Percentiles rank a stretch among this genome's conserved stretches.
Evolutionary conservation across 2,888 invertebrate genomes (phyloP).

Genomic region (Epinotia ramella): DNA sequence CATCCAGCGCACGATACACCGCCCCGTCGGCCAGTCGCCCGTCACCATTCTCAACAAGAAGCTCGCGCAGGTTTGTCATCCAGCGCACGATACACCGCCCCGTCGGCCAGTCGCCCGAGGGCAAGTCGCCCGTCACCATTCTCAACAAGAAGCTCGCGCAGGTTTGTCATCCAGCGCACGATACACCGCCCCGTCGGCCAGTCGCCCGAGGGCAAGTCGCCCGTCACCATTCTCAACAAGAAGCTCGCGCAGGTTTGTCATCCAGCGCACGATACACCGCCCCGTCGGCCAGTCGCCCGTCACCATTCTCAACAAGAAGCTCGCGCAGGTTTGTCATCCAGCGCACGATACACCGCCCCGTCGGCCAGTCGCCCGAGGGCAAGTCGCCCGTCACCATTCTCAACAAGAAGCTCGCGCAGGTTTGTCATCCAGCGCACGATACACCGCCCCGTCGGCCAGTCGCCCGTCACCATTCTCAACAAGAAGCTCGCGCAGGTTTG

Average conservation of each 20-base stretch:
- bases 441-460: conserved; percentile 65
- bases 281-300: conserved; percentile 60
- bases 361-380: conserved; percentile 57
- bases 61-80: conserved; percentile 78
- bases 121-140: conserved; percentile 76
- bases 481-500: conserved; percentile 79
- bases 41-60: conserved; percentile 78
- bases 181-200: conserved; percentile 70
- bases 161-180: conserved; percentile 81
- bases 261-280: conserved; percentile 80
- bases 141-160: conserved; percentile 78
- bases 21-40: conserved; percentile 58
- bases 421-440: conserved; percentile 82
- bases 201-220: conserved; percentile 67
- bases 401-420: conserved; percentile 78
- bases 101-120: conserved; percentile 55
- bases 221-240: conserved; percentile 77
- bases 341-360: conserved; percentile 76
- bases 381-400: conserved; percentile 78
- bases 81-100: conserved; percentile 80
- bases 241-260: conserved; percentile 80
- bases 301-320: conserved; percentile 76
- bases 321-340: conserved; percentile 81
- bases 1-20: conserved; percentile 80
- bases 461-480: conserved; percentile 70